Evolutionary conservation across 1,140 invertebrate species (phyloP).

Genomic region (Lordiphosa stackelbergi): DNA sequence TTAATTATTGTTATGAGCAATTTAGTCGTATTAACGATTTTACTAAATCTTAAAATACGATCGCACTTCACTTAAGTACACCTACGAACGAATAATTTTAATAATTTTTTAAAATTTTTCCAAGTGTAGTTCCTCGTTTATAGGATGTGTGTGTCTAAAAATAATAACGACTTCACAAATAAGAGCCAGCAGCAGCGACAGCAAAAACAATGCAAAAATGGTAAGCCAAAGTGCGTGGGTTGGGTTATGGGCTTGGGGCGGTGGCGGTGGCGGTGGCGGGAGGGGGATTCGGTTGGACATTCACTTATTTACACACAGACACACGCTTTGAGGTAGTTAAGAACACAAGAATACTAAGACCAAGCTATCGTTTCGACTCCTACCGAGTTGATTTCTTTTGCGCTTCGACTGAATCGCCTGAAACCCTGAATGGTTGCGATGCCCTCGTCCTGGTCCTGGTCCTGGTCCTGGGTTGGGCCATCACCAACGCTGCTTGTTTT

Average conservation of each 20-base stretch:
- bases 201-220: slow-evolving; percentile 3
- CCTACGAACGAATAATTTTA: too few species aligned
- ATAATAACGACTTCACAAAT: slow-evolving; percentile 73
- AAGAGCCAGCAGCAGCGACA: slow-evolving; percentile 39
- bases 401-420: slow-evolving; percentile 28
- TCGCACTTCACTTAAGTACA: too few species aligned
- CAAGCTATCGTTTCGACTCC: slow-evolving; percentile 39
- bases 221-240: slow-evolving; percentile 51
- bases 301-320: slow-evolving; percentile 16
- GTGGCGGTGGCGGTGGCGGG: too few species aligned
- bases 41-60: too few species aligned
- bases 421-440: slow-evolving; percentile 19
- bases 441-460: slow-evolving; percentile 16
- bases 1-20: too few species aligned
- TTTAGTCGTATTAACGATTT: too few species aligned
- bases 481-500: slow-evolving; percentile 54
- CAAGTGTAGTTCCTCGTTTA: slow-evolving; percentile 10
- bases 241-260: slow-evolving; percentile 19
- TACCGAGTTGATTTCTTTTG: slow-evolving; percentile 68
- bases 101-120: too few species aligned
- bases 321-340: slow-evolving; percentile 55
- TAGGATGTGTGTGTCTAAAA: slow-evolving; percentile 48
- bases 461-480: slow-evolving; percentile 9
- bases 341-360: slow-evolving; percentile 45
- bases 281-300: slow-evolving; percentile 39